phyloP scores from a whole-genome alignment of 2,888 invertebrate genomes.

The Leptarthrus brevirostris region DNA sequence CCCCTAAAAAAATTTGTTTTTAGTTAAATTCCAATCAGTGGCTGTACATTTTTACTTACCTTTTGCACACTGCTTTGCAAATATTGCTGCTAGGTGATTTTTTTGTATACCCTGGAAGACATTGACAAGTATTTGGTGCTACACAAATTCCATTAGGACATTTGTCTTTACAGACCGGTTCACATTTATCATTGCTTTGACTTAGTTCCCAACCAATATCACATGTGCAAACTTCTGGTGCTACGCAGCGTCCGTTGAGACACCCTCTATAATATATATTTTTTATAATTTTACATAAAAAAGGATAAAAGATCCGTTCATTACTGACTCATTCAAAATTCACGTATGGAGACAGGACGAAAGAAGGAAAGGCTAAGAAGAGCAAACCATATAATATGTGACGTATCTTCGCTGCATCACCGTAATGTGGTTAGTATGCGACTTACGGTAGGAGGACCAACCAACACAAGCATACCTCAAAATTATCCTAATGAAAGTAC shows the following conservation, averaged over 20 bases:
- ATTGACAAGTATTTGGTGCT: slow-evolving; percentile 66
- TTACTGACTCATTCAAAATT: too few species aligned
- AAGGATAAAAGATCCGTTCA: too few species aligned
- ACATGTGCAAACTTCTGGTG: slow-evolving; percentile 74
- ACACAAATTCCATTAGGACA: slow-evolving; percentile 59
- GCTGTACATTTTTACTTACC: not conserved
- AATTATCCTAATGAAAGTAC: too few species aligned
- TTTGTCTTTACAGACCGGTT: slow-evolving; percentile 6
- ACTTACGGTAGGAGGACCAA: too few species aligned
- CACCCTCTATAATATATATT: slow-evolving; percentile 71
- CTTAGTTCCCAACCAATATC: slow-evolving; percentile 61
- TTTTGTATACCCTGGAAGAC: slow-evolving; percentile 65
- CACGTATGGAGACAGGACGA: too few species aligned
- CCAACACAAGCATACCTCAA: too few species aligned
- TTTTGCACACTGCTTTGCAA: not conserved
- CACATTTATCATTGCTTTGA: slow-evolving; percentile 52
- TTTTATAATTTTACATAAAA: too few species aligned
- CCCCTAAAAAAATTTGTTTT: slow-evolving; percentile 48
- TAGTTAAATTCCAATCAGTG: not conserved
- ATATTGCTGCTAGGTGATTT: slow-evolving; percentile 49
- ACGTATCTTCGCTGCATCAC: too few species aligned
- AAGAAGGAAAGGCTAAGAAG: too few species aligned
- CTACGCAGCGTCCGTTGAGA: slow-evolving; percentile 74
- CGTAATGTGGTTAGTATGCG: too few species aligned
- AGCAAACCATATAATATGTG: too few species aligned